Evolutionary conservation across 2,113 vertebrate genomes (phyloP).

Genomic region (Mesembrinibis cayennensis): DNA sequence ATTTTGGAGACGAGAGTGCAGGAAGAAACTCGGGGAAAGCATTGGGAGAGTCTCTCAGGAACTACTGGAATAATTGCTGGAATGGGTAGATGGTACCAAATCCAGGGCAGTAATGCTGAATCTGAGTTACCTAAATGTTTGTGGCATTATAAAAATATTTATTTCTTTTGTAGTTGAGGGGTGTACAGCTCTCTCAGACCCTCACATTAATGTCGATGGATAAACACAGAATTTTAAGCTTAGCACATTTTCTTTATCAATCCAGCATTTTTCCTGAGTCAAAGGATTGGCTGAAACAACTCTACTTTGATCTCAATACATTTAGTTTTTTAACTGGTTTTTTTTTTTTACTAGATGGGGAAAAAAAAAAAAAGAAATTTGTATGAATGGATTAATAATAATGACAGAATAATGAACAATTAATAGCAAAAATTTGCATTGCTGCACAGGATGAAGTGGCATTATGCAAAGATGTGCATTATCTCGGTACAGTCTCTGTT

Average conservation of each 20-base stretch:
- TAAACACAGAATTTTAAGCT: not conserved
- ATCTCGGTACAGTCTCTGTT: not conserved
- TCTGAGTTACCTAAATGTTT: not conserved
- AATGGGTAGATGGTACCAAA: not conserved
- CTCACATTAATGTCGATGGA: not conserved
- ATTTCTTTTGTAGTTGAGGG: not conserved
- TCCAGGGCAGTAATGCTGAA: not conserved
- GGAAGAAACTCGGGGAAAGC: not conserved
- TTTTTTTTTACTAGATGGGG: not conserved
- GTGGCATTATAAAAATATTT: not conserved
- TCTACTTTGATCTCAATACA: not conserved
- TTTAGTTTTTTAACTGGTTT: not conserved
- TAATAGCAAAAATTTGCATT: not conserved
- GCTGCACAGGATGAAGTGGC: not conserved
- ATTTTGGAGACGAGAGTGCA: not conserved
- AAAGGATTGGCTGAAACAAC: not conserved
- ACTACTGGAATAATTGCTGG: not conserved
- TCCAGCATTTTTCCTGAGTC: not conserved
- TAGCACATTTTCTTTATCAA: not conserved
- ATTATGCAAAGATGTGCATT: not conserved
- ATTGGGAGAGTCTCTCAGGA: not conserved
- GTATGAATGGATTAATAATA: not conserved
- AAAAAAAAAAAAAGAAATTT: not conserved
- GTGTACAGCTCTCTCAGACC: not conserved
- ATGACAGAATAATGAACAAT: not conserved